These are phyloP conservation scores for Pelusios castaneus DNA, from an alignment of 2,113 vertebrate genomes.

Conservation along the genomic window DNA sequence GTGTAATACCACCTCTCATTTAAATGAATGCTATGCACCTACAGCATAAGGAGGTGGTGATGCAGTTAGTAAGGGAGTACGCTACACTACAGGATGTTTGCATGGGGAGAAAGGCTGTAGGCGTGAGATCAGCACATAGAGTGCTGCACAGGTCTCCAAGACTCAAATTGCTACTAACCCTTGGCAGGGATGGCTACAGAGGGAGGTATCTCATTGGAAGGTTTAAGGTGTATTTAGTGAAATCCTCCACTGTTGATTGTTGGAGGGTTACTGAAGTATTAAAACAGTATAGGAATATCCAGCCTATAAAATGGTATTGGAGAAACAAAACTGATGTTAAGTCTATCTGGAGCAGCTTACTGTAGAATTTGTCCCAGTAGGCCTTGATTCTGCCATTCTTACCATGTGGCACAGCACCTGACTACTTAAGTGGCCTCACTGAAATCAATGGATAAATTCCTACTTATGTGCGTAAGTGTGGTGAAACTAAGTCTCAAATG, in stretches of 20 bases:
- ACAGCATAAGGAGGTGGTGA: neutral
- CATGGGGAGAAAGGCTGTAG: neutral
- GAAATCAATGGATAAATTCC: neutral
- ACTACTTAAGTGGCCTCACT: neutral
- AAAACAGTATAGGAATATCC: neutral
- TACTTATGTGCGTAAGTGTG: neutral
- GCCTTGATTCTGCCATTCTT: neutral
- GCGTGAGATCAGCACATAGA: neutral
- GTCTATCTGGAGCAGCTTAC: neutral
- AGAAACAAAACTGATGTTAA: neutral
- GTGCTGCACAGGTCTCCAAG: neutral
- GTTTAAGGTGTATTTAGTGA: neutral
- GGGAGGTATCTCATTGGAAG: neutral
- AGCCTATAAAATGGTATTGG: neutral
- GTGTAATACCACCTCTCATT: neutral
- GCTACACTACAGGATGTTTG: neutral
- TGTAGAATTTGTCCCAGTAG: neutral
- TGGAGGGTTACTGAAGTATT: neutral
- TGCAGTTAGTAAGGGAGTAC: neutral
- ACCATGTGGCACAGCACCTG: neutral
- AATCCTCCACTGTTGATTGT: neutral
- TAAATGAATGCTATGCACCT: neutral
- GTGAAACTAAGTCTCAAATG: neutral
- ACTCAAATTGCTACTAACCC: neutral
- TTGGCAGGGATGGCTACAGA: neutral